Base-by-base conservation (phyloP, 2,797 vertebrate species). In the Okamejei kenojei region DNA sequence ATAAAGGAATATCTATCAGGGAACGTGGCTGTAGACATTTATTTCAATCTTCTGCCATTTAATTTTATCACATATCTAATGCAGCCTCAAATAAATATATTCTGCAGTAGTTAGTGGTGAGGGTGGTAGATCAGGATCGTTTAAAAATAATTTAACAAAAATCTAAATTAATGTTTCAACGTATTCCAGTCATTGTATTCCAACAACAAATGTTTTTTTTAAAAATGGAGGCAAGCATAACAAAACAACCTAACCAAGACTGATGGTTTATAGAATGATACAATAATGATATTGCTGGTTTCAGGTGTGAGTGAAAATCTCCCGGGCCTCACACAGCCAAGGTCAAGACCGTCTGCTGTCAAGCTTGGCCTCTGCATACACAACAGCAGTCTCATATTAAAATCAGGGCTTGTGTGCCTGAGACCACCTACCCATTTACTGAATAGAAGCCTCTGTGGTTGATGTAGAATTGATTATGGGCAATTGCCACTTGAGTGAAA, bases 401-500 rank as follows among this genome's bases (percentile, higher is more conserved):
- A 88, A 68, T 35, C 84, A 68, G 1, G 29, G 84, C n/a, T 68
- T 88, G 17, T 79, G 32, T 79, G 78, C 32, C 84, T 35, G n/a
- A 88, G n/a, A 84, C 81, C 23, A 84, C 84, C 63, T 88, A 88
- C 84, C 84, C 84, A 35, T 68, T 88, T 88, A 88, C 15, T 65
- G 61, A 88, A 65, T 88, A 32, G 84, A 65, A 68, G 61, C 61
- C 61, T 68, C 68, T 88, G n/a, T 68, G n/a, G 61, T 32, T 88
- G 61, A 88, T 68, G n/a, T 88, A 68, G 84, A 68, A 88, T 88
- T 88, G 61, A 88, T 68, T 63, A 88, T 32, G 61, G 15, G 84
- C 63, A 88, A 88, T 88, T 88, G 61, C 17, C 15, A 65, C 84
- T 88, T 88, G 84, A 68, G 63, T 88, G 84, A 88, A 88, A 88